Conservation (phyloP, 2,797 vertebrate species). For the Gadopsis marmoratus region DNA sequence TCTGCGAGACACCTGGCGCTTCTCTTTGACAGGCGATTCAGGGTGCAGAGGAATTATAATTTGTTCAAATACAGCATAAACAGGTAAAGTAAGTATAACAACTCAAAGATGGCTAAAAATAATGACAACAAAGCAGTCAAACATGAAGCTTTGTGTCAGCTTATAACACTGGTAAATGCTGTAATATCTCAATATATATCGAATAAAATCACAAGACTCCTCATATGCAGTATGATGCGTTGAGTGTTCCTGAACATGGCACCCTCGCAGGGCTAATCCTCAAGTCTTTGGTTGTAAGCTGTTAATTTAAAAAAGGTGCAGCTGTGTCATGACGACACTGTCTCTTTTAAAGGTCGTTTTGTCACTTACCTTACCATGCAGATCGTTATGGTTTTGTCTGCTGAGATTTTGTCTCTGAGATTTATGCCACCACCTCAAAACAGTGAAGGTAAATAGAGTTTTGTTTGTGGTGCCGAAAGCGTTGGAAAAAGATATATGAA, state of each 20-base stretch:
- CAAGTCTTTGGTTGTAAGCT: background rate
- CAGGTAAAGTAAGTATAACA: slow-evolving; percentile 40
- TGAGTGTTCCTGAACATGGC: background rate
- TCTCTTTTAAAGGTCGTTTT: slow-evolving; percentile 32
- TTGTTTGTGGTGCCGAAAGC: slow-evolving; percentile 45
- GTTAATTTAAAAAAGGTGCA: background rate
- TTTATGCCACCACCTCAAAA: slow-evolving; percentile 36
- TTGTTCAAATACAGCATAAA: slow-evolving; percentile 43
- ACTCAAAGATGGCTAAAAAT: slow-evolving; percentile 26
- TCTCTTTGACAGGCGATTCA: slow-evolving; percentile 51
- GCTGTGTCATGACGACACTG: slow-evolving; percentile 2
- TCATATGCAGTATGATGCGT: background rate
- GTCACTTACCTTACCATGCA: slow-evolving; percentile 6
- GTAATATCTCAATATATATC: slow-evolving; percentile 1
- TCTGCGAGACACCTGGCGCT: slow-evolving; percentile 72
- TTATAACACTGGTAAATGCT: background rate
- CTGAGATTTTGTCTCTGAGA: slow-evolving; percentile 19
- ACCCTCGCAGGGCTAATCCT: background rate
- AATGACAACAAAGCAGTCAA: slow-evolving; percentile 30
- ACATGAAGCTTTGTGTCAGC: slow-evolving; percentile 26
- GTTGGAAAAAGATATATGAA: slow-evolving; percentile 43
- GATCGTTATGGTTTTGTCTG: slow-evolving; percentile 25
- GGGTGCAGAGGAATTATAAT: slow-evolving; percentile 51
- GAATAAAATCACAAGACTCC: background rate
- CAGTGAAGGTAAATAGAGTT: slow-evolving; percentile 18